Conservation (phyloP, 1,140 invertebrate species). For the Drosophila melanica region DNA sequence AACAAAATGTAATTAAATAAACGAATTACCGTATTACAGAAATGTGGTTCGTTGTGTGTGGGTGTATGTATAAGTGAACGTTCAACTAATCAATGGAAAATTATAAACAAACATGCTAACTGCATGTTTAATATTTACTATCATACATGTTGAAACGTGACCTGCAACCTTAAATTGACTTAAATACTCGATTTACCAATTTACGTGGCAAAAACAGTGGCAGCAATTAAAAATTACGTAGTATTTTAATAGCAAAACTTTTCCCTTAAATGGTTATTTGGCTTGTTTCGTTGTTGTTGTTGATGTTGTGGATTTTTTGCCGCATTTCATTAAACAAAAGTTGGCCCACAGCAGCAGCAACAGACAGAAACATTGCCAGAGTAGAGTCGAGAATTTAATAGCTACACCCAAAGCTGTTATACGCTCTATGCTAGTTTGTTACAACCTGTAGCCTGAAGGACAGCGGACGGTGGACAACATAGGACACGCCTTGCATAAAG, state of each 20-base stretch:
- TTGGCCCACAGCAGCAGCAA: constrained; percentile 54
- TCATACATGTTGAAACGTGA: constrained; percentile 32
- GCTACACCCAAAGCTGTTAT: constrained; percentile 63
- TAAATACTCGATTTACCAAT: constrained; percentile 59
- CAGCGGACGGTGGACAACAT: constrained; percentile 3
- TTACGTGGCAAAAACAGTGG: constrained; percentile 44
- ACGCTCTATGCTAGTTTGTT: constrained; percentile 62
- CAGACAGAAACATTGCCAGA: constrained; percentile 37
- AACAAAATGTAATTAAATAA: constrained; percentile 79
- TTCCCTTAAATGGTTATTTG: constrained; percentile 79
- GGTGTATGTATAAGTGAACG: constrained; percentile 15
- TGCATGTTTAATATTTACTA: constrained; percentile 46
- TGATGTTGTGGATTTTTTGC: constrained; percentile 67
- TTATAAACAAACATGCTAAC: constrained; percentile 39
- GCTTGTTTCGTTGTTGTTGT: constrained; percentile 65
- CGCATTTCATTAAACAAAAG: constrained; percentile 80
- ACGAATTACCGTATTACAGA: constrained; percentile 61
- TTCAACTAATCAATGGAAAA: constrained; percentile 68
- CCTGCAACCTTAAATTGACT: constrained; percentile 52
- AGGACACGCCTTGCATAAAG: constrained; percentile 56
- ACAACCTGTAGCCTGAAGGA: constrained; percentile 67
- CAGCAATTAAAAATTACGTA: constrained; percentile 76
- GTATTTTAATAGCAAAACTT: constrained; percentile 80
- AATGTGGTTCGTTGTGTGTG: constrained; percentile 1
- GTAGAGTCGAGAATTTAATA: constrained; percentile 69